A percentile compares a stretch with the other conserved stretches of the same genome.
Evolutionary conservation across 1,140 invertebrate species (phyloP).

Genomic region (Pomacea maculata): DNA sequence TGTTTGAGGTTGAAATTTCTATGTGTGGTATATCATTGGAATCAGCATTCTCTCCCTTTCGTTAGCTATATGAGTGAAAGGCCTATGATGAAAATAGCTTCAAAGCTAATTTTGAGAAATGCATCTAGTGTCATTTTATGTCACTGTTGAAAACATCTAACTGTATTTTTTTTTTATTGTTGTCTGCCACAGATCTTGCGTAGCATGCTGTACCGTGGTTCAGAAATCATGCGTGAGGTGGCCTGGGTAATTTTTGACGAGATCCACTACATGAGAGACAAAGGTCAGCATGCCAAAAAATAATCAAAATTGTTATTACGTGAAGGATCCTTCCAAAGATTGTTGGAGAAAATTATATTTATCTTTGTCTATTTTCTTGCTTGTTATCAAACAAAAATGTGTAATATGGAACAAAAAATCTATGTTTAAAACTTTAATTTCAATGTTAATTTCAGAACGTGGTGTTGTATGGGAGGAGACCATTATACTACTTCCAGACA

Average conservation of each 20-base stretch:
- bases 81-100: too few relatives aligned
- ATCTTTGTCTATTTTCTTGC: too few relatives aligned
- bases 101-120: too few relatives aligned
- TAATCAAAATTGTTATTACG: neutral
- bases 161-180: neutral
- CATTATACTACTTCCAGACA: constrained; percentile 95
- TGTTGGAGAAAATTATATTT: neutral
- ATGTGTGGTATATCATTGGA: too few relatives aligned
- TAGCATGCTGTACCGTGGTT: constrained; percentile 98
- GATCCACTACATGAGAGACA: constrained; percentile 99
- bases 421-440: neutral
- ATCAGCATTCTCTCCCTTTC: too few relatives aligned
- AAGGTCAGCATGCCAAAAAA: constrained; percentile 66
- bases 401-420: neutral
- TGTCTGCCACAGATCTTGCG: constrained; percentile 81
- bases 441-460: constrained; percentile 73
- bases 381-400: neutral
- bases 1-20: too few relatives aligned
- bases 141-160: neutral
- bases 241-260: constrained; percentile 99
- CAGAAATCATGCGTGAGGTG: constrained; percentile 96
- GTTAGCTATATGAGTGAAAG: too few relatives aligned
- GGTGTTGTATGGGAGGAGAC: constrained; percentile 99
- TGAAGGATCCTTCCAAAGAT: neutral
- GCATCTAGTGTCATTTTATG: too few relatives aligned